phyloP scores from a whole-genome alignment of 2,113 vertebrate species.

The Coptodon bakossiorum region DNA sequence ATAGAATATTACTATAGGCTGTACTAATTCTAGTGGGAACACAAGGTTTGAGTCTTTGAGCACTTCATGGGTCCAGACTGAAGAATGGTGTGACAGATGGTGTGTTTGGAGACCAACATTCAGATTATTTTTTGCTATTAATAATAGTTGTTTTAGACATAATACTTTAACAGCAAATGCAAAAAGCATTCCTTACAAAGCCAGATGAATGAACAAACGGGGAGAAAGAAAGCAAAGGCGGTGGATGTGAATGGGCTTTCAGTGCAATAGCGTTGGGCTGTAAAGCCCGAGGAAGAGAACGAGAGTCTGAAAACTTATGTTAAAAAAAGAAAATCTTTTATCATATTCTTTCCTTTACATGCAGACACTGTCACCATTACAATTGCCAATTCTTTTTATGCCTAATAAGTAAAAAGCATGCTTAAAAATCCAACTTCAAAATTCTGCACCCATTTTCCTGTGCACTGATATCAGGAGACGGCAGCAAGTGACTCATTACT shows the following conservation, averaged over 20 bases:
- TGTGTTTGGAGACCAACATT: neutral
- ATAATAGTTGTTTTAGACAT: neutral
- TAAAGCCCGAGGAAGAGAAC: neutral
- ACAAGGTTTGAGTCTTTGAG: neutral
- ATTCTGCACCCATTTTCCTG: neutral
- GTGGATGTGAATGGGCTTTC: neutral
- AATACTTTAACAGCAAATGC: neutral
- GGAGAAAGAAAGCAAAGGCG: neutral
- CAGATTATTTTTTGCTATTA: neutral
- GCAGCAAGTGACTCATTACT: slow-evolving; percentile 31
- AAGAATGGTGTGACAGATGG: slow-evolving; percentile 3
- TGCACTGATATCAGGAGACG: neutral
- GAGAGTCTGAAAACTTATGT: neutral
- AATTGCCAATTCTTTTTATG: neutral
- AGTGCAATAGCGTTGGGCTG: neutral
- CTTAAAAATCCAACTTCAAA: slow-evolving; percentile 19
- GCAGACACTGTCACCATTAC: neutral
- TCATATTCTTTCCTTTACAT: neutral
- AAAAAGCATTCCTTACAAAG: neutral
- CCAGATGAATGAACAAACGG: neutral
- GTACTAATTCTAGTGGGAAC: neutral
- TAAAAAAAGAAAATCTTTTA: neutral
- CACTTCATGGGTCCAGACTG: neutral
- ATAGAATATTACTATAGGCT: neutral
- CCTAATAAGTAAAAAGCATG: slow-evolving; percentile 8